These are phyloP conservation scores for Thalassarche chlororhynchos DNA, from an alignment of 2,113 vertebrate genomes.

Conservation along the genomic window DNA sequence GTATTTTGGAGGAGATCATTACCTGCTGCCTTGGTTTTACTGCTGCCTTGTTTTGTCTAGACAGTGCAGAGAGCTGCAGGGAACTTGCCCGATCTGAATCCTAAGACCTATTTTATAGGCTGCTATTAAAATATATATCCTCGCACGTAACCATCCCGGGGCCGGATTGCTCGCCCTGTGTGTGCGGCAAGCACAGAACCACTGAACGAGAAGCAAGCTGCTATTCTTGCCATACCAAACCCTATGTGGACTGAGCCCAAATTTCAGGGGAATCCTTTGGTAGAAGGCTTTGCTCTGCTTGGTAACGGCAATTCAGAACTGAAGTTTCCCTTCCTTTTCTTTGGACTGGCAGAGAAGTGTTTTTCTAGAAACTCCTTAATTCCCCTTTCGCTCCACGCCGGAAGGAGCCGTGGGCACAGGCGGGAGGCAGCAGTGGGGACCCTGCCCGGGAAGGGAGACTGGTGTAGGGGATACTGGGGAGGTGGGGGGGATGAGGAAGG, in stretches of 20 bases:
- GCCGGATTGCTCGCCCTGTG: background rate
- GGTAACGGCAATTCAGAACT: background rate
- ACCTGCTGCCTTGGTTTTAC: conserved; percentile 75
- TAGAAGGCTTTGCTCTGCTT: background rate
- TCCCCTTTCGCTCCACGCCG: background rate
- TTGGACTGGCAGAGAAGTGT: background rate
- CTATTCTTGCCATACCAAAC: background rate
- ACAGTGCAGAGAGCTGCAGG: conserved; percentile 66
- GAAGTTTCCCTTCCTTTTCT: conserved; percentile 65
- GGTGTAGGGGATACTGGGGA: background rate
- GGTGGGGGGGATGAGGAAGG: background rate
- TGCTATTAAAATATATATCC: conserved; percentile 57
- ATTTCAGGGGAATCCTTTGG: background rate
- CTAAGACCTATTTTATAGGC: conserved; percentile 50
- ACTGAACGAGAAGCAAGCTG: background rate
- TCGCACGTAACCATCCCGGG: background rate
- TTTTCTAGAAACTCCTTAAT: conserved; percentile 59
- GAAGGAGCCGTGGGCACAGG: background rate
- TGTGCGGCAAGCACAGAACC: background rate
- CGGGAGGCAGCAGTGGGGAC: background rate
- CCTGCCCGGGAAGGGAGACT: background rate
- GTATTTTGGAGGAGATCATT: conserved; percentile 72
- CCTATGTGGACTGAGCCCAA: rapidly evolving
- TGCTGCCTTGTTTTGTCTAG: conserved; percentile 83
- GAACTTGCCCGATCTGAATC: conserved; percentile 70